These are phyloP conservation scores for Epinotia bilunana DNA, from an alignment of 2,888 invertebrate species.

Conservation along the genomic window DNA sequence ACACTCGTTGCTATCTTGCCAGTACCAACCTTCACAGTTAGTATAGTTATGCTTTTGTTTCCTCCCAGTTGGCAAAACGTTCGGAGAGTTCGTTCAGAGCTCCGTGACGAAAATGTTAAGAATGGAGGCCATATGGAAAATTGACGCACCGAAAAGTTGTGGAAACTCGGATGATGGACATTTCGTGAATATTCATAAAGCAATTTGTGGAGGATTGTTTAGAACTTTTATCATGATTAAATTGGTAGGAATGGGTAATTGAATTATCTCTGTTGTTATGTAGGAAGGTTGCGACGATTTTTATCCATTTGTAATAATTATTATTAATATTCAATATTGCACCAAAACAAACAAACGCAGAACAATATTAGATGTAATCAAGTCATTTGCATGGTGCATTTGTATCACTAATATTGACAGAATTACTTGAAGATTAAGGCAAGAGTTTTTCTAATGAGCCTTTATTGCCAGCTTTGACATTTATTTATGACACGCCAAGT, in stretches of 20 bases:
- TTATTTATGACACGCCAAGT: neutral
- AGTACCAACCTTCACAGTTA: constrained; percentile 28
- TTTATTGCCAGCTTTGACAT: neutral
- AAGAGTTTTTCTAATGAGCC: neutral
- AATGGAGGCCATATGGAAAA: constrained; percentile 34
- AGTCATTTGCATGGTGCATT: too few species aligned
- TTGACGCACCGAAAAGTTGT: constrained; percentile 17
- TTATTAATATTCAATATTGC: too few species aligned
- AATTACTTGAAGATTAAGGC: neutral
- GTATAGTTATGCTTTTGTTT: constrained; percentile 43
- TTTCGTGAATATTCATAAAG: constrained; percentile 39
- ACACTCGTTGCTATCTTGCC: constrained; percentile 50
- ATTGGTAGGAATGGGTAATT: constrained; percentile 27
- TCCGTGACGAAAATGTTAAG: constrained; percentile 38
- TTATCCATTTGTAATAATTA: neutral
- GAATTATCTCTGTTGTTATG: constrained; percentile 18
- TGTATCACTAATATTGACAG: too few species aligned
- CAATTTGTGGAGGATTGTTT: constrained; percentile 40
- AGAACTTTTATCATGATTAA: constrained; percentile 34
- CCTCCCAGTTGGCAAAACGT: constrained; percentile 27
- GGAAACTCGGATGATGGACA: constrained; percentile 27
- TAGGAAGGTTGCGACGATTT: neutral
- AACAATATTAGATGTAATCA: too few species aligned
- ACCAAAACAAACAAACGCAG: too few species aligned
- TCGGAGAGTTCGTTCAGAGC: constrained; percentile 12